Evolutionary conservation across 2,888 invertebrate species (phyloP), one percentile per base, ranked within the genome.

Genomic region (Archaeoteleia sp.): DNA sequence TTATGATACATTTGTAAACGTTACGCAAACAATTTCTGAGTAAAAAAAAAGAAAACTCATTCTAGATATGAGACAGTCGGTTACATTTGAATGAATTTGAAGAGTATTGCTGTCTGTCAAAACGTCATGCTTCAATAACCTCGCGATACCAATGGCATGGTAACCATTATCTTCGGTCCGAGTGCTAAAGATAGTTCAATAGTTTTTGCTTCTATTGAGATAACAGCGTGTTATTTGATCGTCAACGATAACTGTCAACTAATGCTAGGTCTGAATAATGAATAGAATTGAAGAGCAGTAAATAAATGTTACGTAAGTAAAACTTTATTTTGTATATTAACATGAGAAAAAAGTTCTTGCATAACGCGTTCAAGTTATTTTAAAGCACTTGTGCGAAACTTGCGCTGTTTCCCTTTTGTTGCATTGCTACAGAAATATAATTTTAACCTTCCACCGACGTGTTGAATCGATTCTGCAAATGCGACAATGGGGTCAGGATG

Each of bases 201-300:
- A n/a, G 8, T 9, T 12, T 39, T 20, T 9, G 17, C 8, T 30
- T 15, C 13, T 30, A 10, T 43, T 2, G 29, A 9, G 10, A 15
- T 29, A n/a, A n/a, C n/a, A n/a, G n/a, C n/a, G 29, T 29, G 30
- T 30, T 43, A 43, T 43, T 42, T 14, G 27, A 13, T 27, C 27
- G 43, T 43, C 29, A 14, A n/a, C 30, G 29, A 20, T 20, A 20
- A 15, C 8, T 30, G 43, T 43, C 30, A 43, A 23, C 9, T n/a
- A 29, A 29, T 29, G 29, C 29, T 2, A 29, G 5, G 25, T 14
- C 6, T 23, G 14, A 10, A 12, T 2, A 6, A 12, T 23, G 23
- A 25, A 42, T 20, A 20, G 5, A 43, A 30, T 43, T 20, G 10
- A 43, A 17, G 43, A 43, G 43, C 7, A 17, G 43, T 30, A 7